Base-by-base conservation (phyloP, 2,113 vertebrate species). In the Chloropsis cyanopogon region DNA sequence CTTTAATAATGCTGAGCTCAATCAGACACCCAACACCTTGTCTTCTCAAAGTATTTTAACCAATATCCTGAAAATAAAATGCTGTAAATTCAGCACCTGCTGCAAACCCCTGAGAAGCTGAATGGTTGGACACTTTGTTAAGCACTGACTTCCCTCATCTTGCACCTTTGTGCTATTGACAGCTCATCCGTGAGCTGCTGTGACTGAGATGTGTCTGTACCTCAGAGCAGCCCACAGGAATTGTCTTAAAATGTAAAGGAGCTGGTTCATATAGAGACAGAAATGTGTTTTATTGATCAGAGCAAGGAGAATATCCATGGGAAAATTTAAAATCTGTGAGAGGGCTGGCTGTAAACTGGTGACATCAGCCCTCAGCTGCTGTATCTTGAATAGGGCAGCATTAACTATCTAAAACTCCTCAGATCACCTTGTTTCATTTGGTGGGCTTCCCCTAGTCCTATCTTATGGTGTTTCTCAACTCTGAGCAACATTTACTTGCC, bases 1-100 rank as follows among this genome's bases (percentile, higher is more conserved):
- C 5, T 96, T 93, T 96, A 84, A 92, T 92, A 96, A 71, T 4
- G 11, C 79, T 8, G 59, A 73, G 69, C 69, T 93, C 75, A 53
- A 33, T 70, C 68, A 76, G 28, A 54, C 39, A 60, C 37, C 28
- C 59, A 75, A 46, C 13, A 18, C 22, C 93, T 88, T 44, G 42
- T 63, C 82, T 95, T 75, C 75, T 90, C 33, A 49, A 56, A 66
- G 86, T 64, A 59, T 52, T 87, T 85, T 84, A 80, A 75, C 56
- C 37, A 75, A 21, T 39, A 54, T 69, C 53, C 81, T 59, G 49
- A 68, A 82, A 93, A 64, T 44, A 64, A 90, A 73, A 64, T 13
- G 37, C n/a, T 65, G 29, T 70, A 26, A 65, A 88, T 87, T 50
- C 79, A 88, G 61, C 49, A 53, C 50, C 66, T n/a, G 23, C 85